These are phyloP conservation scores for Rotaria magnacalcarata DNA, from an alignment of 2,888 invertebrate species.

Conservation along the genomic window DNA sequence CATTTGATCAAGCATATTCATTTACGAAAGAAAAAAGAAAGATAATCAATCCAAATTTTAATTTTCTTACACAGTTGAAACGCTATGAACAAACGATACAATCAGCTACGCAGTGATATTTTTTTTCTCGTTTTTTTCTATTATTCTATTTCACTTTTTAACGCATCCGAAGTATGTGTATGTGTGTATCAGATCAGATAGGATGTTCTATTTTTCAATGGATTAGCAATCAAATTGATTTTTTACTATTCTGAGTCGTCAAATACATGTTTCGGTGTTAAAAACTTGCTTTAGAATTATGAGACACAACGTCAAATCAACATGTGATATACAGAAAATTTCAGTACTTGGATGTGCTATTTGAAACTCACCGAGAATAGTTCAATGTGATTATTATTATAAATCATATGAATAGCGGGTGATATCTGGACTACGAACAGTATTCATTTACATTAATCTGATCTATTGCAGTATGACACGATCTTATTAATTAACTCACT, in stretches of 20 bases:
- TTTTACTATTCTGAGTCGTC: not conserved
- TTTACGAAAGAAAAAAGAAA: not conserved
- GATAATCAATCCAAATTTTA: conserved; percentile 12
- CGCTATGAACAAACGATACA: not conserved
- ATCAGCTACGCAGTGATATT: not conserved
- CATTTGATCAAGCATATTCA: not conserved
- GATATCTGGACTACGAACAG: too few relatives aligned
- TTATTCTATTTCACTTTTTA: not conserved
- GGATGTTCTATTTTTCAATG: not conserved
- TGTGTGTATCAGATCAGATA: not conserved
- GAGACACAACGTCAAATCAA: not conserved
- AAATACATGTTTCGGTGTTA: not conserved
- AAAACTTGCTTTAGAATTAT: too few relatives aligned
- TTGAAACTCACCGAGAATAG: too few relatives aligned
- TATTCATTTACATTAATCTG: too few relatives aligned
- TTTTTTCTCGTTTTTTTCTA: not conserved
- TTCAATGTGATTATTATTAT: too few relatives aligned
- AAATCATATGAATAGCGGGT: too few relatives aligned
- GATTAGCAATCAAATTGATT: not conserved
- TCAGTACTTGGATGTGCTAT: too few relatives aligned
- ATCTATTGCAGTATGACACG: too few relatives aligned
- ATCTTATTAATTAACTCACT: too few relatives aligned
- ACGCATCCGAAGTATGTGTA: not conserved
- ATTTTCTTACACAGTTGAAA: not conserved
- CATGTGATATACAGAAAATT: too few relatives aligned